Evolutionary conservation across 92 coral and sea anemone species (phyloP).

Genomic region (Paramuricea clavata): DNA sequence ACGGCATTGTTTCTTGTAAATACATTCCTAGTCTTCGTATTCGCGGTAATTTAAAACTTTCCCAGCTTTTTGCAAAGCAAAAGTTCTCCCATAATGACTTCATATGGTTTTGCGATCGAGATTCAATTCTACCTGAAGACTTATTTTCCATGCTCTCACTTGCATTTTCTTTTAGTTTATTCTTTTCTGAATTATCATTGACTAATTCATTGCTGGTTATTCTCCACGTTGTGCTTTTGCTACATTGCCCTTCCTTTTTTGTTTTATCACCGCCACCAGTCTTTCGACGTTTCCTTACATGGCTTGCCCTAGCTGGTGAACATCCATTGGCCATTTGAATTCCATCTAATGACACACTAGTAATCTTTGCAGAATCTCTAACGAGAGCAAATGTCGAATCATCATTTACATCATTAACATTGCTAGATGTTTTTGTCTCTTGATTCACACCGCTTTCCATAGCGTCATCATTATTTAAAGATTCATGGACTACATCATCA

Average conservation of each 20-base stretch:
- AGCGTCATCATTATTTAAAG: neutral
- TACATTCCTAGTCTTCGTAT: conserved; percentile 34
- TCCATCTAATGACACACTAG: neutral
- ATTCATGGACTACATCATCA: neutral
- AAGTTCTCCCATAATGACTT: conserved; percentile 22
- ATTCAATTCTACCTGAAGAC: neutral
- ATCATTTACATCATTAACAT: neutral
- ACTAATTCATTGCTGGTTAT: neutral
- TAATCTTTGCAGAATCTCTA: neutral
- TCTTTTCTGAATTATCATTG: neutral
- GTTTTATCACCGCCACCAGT: neutral
- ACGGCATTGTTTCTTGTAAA: conserved; percentile 30
- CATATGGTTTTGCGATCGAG: neutral
- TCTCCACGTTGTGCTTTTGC: neutral
- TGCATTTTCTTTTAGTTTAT: neutral
- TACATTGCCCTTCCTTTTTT: neutral
- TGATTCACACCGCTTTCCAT: neutral
- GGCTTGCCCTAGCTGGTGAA: neutral
- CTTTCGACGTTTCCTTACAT: conserved; percentile 9
- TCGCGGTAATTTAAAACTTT: conserved; percentile 21
- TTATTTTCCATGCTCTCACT: neutral
- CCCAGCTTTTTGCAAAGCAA: conserved; percentile 32
- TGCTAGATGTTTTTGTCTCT: neutral
- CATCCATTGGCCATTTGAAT: neutral
- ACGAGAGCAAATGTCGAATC: neutral